Conservation (phyloP, 2,888 invertebrate genomes). For the Colletes collaris region DNA sequence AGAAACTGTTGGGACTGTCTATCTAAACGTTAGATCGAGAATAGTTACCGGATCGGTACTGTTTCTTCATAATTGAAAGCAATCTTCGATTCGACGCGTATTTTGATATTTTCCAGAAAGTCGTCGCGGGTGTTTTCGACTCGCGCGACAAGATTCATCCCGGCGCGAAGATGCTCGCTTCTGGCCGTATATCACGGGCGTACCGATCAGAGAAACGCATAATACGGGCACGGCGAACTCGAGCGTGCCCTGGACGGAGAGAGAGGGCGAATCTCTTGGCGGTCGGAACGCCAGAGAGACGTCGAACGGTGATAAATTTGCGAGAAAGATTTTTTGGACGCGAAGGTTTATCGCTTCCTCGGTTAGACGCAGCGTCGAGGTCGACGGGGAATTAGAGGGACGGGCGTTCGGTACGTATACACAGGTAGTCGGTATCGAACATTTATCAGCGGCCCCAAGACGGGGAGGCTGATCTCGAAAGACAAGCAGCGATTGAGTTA, state of each 20-base stretch:
- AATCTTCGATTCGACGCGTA: too few species aligned
- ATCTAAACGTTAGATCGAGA: too few species aligned
- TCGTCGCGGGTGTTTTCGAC: slow-evolving; percentile 20
- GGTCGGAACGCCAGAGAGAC: slow-evolving; percentile 29
- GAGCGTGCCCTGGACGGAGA: neutral
- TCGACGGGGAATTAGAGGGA: slow-evolving; percentile 69
- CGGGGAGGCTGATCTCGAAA: slow-evolving; percentile 77
- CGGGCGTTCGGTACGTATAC: slow-evolving; percentile 48
- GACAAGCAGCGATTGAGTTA: slow-evolving; percentile 82
- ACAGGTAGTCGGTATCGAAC: slow-evolving; percentile 68
- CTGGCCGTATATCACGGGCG: slow-evolving; percentile 42
- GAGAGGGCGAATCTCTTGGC: slow-evolving; percentile 13
- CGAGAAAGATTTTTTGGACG: slow-evolving; percentile 44
- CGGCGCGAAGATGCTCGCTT: slow-evolving; percentile 10
- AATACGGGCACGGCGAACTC: slow-evolving; percentile 35
- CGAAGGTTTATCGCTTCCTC: slow-evolving; percentile 62
- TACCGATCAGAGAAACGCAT: slow-evolving; percentile 27
- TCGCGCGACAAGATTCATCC: neutral
- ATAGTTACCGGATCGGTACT: too few species aligned
- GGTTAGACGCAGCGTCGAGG: slow-evolving; percentile 33
- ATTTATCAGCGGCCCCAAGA: slow-evolving; percentile 74
- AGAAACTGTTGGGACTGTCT: too few species aligned
- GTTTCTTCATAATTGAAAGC: too few species aligned
- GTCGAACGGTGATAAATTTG: slow-evolving; percentile 48
- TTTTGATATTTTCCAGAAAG: neutral